Evolutionary conservation across 2,888 invertebrate species (phyloP), one percentile per base, ranked within the genome.

Genomic region (Standfussiana lucernea): DNA sequence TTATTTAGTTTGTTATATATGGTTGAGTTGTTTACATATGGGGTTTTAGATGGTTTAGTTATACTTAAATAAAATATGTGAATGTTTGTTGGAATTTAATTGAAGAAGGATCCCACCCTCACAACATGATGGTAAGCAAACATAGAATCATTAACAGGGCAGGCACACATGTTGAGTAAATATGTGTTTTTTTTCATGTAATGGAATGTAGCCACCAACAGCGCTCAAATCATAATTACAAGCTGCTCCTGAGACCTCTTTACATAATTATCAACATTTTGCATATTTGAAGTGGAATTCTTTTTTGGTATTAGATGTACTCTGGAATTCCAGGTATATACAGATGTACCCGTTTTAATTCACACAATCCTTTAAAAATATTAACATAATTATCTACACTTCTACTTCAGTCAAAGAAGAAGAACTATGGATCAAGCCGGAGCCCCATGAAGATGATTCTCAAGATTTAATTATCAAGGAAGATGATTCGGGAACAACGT

Each of bases 351-450:
- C 8, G 15, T 35, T 11, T 18, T n/a, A 37, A 35, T 45, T 45
- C 15, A 59, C 13, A 10, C 24, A 47, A 50, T 7, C 13, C 24
- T n/a, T 11, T 50, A n/a, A 53, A 40, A 42, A 37, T 45, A 40
- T 28, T 77, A n/a, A 61, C 21, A 24, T 24, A 1, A 24, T 8
- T 40, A 10, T 21, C 8, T n/a, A 28, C 21, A 35, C 35, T 37
- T 47, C n/a, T 35, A 0, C 35, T 59, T 32, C 72, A 89, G 86
- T 67, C 1, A 67, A 62, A 64, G 75, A 87, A 61, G 83, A 80
- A 61, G 88, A 84, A 37, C 28, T 88, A 8, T 89, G 82, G 79
- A 81, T 88, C 10, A 88, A 88, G 61, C 28, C 79, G 0, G 88
- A 88, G 13, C 56, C 66, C 4, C 18, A 45, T 0, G 77, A 80